Base-by-base conservation (phyloP, 2,797 vertebrate genomes). In the Acrossocheilus fasciatus region DNA sequence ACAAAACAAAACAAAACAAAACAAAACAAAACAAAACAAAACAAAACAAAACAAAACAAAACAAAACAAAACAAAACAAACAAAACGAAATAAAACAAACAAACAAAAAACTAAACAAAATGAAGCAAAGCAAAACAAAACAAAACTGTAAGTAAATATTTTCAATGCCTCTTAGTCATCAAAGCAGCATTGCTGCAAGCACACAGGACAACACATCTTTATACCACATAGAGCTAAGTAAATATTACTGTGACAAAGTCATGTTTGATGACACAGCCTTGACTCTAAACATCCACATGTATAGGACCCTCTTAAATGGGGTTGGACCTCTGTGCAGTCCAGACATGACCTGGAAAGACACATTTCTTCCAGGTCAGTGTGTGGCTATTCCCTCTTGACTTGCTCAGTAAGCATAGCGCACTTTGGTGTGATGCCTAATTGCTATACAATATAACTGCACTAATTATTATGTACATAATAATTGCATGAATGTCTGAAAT, bases 301-400 rank as follows among this genome's bases (percentile, higher is more conserved):
- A 62, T 70, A 81, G 47, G 66, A 74, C 62, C 78, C 79, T 83
- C 52, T 74, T 52, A 86, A 89, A 90, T 81, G 75, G 74, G 86
- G 20, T 78, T 89, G 88, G 83, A 87, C 84, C 84, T 87, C 81
- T 69, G 80, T 43, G 74, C 77, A 36, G 82, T 43, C 69, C 76
- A 86, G 54, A 83, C 82, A 80, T 85, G 84, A 91, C 86, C 88
- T 83, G 80, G 85, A 89, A 88, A 90, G 83, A 43, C 84, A 74
- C 70, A 88, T 90, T 89, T 87, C 88, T 90, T 91, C 88, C 86
- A 90, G 90, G 90, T 90, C 90, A 89, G 76, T 87, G 85, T 88
- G 86, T 87, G 69, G 72, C 77, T 85, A 82, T 84, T 88, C 75
- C 82, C 81, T 87, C 47, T 54, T 86, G 80, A 82, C 50, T 78